Percentiles rank a stretch among this genome's conserved stretches.
These are phyloP conservation scores for Aspidiotus destructor DNA, from an alignment of 2,888 invertebrate genomes.

Conservation along the genomic window DNA sequence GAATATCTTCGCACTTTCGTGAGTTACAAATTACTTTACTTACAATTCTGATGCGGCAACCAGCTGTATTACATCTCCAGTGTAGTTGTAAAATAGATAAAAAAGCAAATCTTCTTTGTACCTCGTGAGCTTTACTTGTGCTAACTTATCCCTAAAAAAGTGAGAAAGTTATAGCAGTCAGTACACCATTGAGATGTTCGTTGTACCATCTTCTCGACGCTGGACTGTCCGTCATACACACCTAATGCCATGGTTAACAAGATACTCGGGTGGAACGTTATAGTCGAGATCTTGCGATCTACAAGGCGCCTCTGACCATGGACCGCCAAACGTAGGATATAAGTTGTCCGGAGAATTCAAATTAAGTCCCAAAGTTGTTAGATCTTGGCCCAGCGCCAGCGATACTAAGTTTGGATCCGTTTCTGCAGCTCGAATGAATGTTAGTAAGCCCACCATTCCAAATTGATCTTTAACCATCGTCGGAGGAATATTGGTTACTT, in stretches of 20 bases:
- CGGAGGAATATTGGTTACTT: slow-evolving; percentile 95
- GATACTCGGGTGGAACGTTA: slow-evolving; percentile 96
- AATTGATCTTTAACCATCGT: slow-evolving; percentile 99
- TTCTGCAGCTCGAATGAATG: slow-evolving; percentile 96
- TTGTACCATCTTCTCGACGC: not conserved
- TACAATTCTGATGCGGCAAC: slow-evolving; percentile 95
- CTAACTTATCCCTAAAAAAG: slow-evolving; percentile 71
- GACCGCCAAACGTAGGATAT: slow-evolving; percentile 97
- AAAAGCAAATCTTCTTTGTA: slow-evolving; percentile 98
- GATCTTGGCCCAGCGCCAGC: slow-evolving; percentile 92
- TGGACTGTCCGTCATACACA: slow-evolving; percentile 39
- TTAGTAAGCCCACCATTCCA: slow-evolving; percentile 95
- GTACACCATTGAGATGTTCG: not conserved
- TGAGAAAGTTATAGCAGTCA: slow-evolving; percentile 35
- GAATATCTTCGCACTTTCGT: no score
- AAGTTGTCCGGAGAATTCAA: slow-evolving; percentile 96
- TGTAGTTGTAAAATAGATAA: slow-evolving; percentile 98
- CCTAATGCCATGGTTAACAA: slow-evolving; percentile 90
- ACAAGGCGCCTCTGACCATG: slow-evolving; percentile 96
- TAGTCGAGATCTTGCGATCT: slow-evolving; percentile 98
- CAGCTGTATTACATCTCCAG: slow-evolving; percentile 94
- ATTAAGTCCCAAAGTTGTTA: slow-evolving; percentile 95
- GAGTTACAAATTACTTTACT: slow-evolving; percentile 43
- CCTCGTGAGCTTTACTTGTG: slow-evolving; percentile 88
- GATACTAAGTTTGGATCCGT: slow-evolving; percentile 94